These are phyloP conservation scores for Nymphalis io DNA, from an alignment of 1,140 invertebrate species.

Conservation along the genomic window DNA sequence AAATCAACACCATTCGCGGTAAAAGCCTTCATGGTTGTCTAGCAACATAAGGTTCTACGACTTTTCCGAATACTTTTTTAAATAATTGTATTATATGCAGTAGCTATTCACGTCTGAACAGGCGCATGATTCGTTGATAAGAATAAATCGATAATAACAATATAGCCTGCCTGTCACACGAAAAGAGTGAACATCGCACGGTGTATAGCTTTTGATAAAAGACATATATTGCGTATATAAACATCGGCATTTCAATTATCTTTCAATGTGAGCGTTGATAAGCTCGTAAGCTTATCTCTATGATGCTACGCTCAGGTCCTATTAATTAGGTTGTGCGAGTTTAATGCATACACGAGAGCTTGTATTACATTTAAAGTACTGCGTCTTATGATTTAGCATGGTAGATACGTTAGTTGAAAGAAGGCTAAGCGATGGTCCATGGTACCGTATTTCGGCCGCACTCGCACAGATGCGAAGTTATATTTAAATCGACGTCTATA, in stretches of 20 bases:
- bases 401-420: background rate
- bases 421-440: slow-evolving; percentile 17
- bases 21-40: no score
- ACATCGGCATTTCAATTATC: background rate
- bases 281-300: background rate
- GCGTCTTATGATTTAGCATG: background rate
- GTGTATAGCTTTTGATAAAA: no score
- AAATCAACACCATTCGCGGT: no score
- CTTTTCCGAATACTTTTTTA: no score
- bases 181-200: no score
- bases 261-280: background rate
- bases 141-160: no score
- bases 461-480: slow-evolving; percentile 61
- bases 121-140: no score
- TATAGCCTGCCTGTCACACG: no score
- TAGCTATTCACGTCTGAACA: no score
- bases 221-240: background rate
- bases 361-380: background rate
- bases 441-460: slow-evolving; percentile 9
- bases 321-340: slow-evolving; percentile 4
- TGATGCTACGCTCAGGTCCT: slow-evolving; percentile 2
- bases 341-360: background rate
- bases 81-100: no score
- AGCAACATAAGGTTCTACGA: no score
- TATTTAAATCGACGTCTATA: slow-evolving; percentile 62